Evolutionary conservation across 2,888 invertebrate species (phyloP).

Genomic region (Sarcophaga subvicina): DNA sequence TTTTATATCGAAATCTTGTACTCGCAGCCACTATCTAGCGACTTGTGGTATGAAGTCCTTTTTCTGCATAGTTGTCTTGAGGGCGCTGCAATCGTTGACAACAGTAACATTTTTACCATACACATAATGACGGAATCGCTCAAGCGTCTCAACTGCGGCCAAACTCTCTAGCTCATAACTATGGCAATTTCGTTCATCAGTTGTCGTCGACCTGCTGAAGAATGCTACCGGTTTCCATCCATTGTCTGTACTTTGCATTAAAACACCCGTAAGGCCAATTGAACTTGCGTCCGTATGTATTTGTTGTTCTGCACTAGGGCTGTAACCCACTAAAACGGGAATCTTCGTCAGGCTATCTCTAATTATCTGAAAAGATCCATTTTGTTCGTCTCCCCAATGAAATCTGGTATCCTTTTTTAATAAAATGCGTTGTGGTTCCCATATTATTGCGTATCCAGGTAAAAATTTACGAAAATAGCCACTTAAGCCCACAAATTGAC

Average conservation of each 20-base stretch:
- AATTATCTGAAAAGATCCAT: not conserved
- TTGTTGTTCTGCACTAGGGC: not conserved
- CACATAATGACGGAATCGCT: slow-evolving; percentile 20
- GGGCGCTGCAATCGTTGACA: slow-evolving; percentile 55
- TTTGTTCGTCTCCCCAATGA: slow-evolving; percentile 9
- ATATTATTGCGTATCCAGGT: slow-evolving; percentile 30
- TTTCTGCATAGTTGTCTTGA: not conserved
- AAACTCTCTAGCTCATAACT: slow-evolving; percentile 76
- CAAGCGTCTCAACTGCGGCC: slow-evolving; percentile 58
- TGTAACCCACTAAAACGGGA: not conserved
- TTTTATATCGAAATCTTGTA: not conserved
- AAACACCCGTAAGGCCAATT: not conserved
- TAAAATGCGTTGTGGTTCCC: slow-evolving; percentile 14
- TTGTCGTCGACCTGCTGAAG: slow-evolving; percentile 43
- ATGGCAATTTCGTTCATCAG: slow-evolving; percentile 70
- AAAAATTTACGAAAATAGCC: slow-evolving; percentile 42
- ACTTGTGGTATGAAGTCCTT: not conserved
- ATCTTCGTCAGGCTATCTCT: not conserved
- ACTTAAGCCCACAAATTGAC: slow-evolving; percentile 31
- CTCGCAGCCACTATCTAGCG: not conserved
- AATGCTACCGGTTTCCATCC: slow-evolving; percentile 48
- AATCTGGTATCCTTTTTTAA: not conserved
- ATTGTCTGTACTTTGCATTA: slow-evolving; percentile 7
- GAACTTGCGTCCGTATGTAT: not conserved
- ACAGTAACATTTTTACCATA: slow-evolving; percentile 28